Evolutionary conservation across 2,888 invertebrate species (phyloP).

Genomic region (Eledona agricola): DNA sequence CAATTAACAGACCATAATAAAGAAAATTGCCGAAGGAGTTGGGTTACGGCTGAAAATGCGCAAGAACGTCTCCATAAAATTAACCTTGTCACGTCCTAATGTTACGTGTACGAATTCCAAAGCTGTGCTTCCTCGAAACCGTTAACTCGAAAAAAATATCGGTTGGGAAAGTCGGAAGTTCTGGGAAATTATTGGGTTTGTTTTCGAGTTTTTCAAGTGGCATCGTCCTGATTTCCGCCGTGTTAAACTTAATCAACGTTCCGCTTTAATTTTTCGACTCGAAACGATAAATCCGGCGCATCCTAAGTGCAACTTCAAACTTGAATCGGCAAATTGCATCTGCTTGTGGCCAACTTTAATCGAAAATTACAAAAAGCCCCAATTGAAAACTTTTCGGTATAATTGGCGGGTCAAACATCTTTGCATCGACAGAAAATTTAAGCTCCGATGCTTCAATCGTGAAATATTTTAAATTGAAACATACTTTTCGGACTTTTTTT

Average conservation of each 20-base stretch:
- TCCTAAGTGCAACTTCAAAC: constrained; percentile 7
- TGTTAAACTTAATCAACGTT: constrained; percentile 17
- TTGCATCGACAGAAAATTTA: constrained; percentile 27
- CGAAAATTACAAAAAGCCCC: constrained; percentile 2
- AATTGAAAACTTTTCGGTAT: neutral
- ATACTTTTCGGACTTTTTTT: constrained; percentile 6
- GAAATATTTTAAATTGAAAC: constrained; percentile 1
- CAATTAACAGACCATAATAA: constrained; percentile 5
- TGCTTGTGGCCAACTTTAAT: constrained; percentile 21
- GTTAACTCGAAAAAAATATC: constrained; percentile 38
- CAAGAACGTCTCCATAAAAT: constrained; percentile 39
- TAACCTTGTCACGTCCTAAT: constrained; percentile 43
- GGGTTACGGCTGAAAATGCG: constrained; percentile 31
- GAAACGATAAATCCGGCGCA: neutral
- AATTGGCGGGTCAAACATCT: too few species aligned
- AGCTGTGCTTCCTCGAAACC: constrained; percentile 33
- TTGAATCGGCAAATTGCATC: constrained; percentile 4
- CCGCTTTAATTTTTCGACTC: constrained; percentile 21
- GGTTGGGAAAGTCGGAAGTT: constrained; percentile 28
- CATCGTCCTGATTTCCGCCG: constrained; percentile 18
- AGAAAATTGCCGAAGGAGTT: constrained; percentile 21
- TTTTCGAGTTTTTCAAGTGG: constrained; percentile 22
- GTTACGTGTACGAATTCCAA: constrained; percentile 40
- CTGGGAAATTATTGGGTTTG: constrained; percentile 36
- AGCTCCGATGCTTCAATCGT: too few species aligned